These are phyloP conservation scores for Porites lutea DNA, from an alignment of 64 coral and sea anemone species.

Conservation along the genomic window DNA sequence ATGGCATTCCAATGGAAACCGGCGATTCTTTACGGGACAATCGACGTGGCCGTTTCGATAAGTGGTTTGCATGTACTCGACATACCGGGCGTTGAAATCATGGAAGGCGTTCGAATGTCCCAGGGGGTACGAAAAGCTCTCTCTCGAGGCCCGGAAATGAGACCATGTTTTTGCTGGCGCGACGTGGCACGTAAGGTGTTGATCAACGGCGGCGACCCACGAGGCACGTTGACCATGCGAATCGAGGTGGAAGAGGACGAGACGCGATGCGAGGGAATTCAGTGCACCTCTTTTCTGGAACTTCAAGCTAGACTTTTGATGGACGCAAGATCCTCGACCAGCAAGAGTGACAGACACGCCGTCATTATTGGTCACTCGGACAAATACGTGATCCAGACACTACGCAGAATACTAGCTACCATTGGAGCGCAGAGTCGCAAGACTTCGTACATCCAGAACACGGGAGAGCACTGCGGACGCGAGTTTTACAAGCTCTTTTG, in stretches of 20 bases:
- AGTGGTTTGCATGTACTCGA: not conserved
- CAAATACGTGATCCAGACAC: not conserved
- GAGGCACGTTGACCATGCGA: not conserved
- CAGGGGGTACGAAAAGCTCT: not conserved
- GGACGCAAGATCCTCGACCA: not conserved
- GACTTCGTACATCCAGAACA: conserved; percentile 17
- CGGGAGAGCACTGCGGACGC: not conserved
- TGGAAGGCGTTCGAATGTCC: not conserved
- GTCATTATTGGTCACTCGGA: not conserved
- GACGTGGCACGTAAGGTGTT: not conserved
- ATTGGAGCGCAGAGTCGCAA: conserved; percentile 11
- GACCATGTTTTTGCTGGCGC: not conserved
- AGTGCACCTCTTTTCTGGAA: not conserved
- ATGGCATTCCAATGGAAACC: not conserved
- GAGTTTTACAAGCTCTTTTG: not conserved
- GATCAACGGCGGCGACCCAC: not conserved
- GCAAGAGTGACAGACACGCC: not conserved
- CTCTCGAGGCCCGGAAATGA: not conserved
- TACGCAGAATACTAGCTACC: not conserved
- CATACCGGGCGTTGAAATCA: not conserved
- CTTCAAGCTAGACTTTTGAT: not conserved
- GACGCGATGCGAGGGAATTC: not conserved
- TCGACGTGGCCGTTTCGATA: not conserved
- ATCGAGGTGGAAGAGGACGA: not conserved
- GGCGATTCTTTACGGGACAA: not conserved